Base-by-base conservation (phyloP, 2,888 invertebrate species). In the Congeria kusceri region DNA sequence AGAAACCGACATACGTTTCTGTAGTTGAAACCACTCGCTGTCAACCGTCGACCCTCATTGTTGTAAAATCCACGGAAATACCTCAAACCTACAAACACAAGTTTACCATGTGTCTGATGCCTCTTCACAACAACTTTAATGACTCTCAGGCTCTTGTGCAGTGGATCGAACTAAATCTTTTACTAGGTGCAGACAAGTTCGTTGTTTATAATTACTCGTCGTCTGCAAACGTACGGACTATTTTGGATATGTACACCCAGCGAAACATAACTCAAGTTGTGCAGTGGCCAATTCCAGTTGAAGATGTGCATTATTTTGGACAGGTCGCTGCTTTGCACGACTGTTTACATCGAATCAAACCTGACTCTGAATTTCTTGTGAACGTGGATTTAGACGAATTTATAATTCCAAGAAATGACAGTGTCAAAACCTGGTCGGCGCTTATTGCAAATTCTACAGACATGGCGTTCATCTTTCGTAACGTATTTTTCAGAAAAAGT, bases 321-420 rank as follows among this genome's bases (percentile, higher is more conserved):
- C 93, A 93, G 74, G 71, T 92, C 47, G 85, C 91, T 7, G 88
- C 92, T 18, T 85, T 92, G 68, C 91, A 92, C 76, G 93, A 93
- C 81, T 93, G 93, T 77, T 84, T 92, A 1, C 90, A 91, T 72
- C 80, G 93, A 63, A 83, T 86, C 68, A 85, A 86, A 77, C 59
- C 84, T 39, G 27, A 66, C 25, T 86, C 86, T 25, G 72, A 87
- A 32, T 91, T 87, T 75, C 61, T 92, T 18, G 91, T 91, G 5
- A 91, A 88, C 75, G 72, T 89, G 49, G 93, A 93, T 77, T 59
- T 93, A 13, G 93, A 93, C 69, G 93, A 93, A 78, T 91, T 92
- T 66, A 88, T 93, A 44, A 87, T 93, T 29, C 93, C 93, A 1
- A 77, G n/a, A n/a, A n/a, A n/a, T 15, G 32, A 70, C 18, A 25